phyloP scores from a whole-genome alignment of 2,888 invertebrate genomes.

The Celastrina argiolus region DNA sequence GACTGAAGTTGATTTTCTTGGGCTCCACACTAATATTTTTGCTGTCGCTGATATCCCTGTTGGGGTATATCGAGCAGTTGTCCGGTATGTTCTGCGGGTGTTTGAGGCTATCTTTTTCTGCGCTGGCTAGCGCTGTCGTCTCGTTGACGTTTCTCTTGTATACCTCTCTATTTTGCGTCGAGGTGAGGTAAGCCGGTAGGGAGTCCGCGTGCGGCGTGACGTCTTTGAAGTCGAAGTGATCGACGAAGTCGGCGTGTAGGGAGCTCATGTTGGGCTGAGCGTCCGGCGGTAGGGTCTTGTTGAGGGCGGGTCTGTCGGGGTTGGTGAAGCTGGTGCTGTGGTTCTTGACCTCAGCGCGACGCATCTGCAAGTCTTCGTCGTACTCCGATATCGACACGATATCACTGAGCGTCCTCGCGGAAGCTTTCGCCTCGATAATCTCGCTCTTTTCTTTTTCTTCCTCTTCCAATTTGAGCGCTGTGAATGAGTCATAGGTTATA shows the following conservation, averaged over 20 bases:
- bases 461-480: conserved; percentile 79
- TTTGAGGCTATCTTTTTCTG: conserved; percentile 47
- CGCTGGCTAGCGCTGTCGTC: conserved; percentile 57
- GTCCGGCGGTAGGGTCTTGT: conserved; percentile 60
- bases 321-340: conserved; percentile 51
- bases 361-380: conserved; percentile 80
- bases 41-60: conserved; percentile 58
- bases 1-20: conserved; percentile 67
- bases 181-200: conserved; percentile 60
- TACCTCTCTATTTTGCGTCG: conserved; percentile 58
- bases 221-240: conserved; percentile 51
- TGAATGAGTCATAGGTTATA: conserved; percentile 40
- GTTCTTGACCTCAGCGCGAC: conserved; percentile 63
- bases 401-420: conserved; percentile 84
- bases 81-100: conserved; percentile 58
- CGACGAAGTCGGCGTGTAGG: conserved; percentile 53
- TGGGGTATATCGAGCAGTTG: conserved; percentile 72
- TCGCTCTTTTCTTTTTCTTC: conserved; percentile 72
- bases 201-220: conserved; percentile 62
- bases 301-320: conserved; percentile 44
- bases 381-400: conserved; percentile 85
- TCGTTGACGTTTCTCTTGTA: conserved; percentile 70
- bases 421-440: conserved; percentile 73
- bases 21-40: conserved; percentile 64
- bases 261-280: conserved; percentile 60